phyloP scores from a whole-genome alignment of 2,113 vertebrate species.

The Penelope pileata region DNA sequence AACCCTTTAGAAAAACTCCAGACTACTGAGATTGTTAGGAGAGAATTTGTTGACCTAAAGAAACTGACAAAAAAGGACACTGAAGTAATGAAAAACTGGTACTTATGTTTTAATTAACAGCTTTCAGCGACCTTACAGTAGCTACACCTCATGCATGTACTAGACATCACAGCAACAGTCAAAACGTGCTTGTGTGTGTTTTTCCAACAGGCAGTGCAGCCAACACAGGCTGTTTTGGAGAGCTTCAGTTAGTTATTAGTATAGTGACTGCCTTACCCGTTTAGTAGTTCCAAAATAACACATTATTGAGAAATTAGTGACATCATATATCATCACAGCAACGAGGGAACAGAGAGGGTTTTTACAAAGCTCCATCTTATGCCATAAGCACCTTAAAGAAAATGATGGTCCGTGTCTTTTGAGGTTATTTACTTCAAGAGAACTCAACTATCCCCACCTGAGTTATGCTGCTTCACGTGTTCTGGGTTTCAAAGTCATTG shows the following conservation, averaged over 20 bases:
- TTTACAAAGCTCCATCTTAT: background rate
- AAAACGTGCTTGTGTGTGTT: background rate
- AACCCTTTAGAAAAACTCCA: background rate
- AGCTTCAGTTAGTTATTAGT: background rate
- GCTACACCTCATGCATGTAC: background rate
- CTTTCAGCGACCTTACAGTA: background rate
- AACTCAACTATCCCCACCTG: background rate
- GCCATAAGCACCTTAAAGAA: background rate
- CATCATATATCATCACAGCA: background rate
- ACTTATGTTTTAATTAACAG: background rate
- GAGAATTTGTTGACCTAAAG: background rate
- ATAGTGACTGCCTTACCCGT: background rate
- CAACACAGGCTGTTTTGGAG: background rate
- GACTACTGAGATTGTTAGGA: background rate
- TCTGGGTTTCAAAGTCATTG: background rate
- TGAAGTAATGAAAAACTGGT: background rate
- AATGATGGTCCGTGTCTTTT: background rate
- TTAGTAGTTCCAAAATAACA: background rate
- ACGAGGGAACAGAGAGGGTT: background rate
- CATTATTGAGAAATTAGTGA: background rate
- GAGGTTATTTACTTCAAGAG: background rate
- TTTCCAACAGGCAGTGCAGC: background rate
- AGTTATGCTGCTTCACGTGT: background rate
- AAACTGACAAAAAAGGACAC: background rate
- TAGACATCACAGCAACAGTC: background rate